Conservation (phyloP, 1,140 invertebrate genomes). For the Drosophila parabipectinata region DNA sequence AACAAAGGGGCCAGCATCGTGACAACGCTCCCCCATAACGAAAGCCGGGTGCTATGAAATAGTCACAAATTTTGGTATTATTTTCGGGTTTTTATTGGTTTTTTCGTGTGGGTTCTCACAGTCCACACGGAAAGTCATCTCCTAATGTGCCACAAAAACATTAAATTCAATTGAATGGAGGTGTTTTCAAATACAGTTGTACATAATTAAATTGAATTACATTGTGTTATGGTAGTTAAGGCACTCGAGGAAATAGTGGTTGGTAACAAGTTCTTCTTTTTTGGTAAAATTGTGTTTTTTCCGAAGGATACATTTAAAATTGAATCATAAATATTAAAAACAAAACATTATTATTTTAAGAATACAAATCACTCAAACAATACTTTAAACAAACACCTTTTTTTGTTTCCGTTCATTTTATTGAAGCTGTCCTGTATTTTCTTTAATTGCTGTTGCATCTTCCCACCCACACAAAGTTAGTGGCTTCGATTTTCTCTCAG, state of each 20-base stretch:
- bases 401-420: no score
- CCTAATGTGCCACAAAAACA: constrained; percentile 26
- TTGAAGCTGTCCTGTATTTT: constrained; percentile 13
- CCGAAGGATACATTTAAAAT: no score
- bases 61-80: constrained; percentile 23
- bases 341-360: not conserved
- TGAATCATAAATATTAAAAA: no score
- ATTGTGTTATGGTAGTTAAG: not conserved
- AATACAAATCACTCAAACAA: not conserved
- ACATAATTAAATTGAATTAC: not conserved
- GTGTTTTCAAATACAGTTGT: constrained; percentile 19
- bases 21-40: constrained; percentile 56
- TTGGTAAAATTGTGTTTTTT: not conserved
- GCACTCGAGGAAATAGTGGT: not conserved
- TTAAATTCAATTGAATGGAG: constrained; percentile 39
- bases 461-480: constrained; percentile 54
- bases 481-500: constrained; percentile 37
- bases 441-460: constrained; percentile 13
- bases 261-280: not conserved
- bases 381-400: no score
- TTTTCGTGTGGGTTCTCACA: constrained; percentile 48
- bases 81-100: constrained; percentile 22
- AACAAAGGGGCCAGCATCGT: constrained; percentile 47
- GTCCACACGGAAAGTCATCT: constrained; percentile 26
- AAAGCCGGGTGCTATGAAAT: constrained; percentile 52